Percentiles rank a stretch among this genome's conserved stretches.
These are phyloP conservation scores for Lithobates pipiens DNA, from an alignment of 2,797 vertebrate species.

Conservation along the genomic window DNA sequence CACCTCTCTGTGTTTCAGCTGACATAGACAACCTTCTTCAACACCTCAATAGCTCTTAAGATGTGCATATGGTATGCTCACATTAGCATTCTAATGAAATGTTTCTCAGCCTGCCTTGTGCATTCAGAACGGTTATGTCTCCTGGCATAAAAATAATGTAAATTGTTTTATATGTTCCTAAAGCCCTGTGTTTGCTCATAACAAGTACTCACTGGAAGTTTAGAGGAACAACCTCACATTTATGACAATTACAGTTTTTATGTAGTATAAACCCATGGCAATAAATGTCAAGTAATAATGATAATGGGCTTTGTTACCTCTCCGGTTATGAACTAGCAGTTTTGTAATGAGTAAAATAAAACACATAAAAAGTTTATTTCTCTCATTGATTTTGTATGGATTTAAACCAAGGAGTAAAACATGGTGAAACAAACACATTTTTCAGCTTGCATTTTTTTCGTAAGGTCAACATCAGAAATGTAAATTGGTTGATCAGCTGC, in stretches of 20 bases:
- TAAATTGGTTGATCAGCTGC: too few species aligned
- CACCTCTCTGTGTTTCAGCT: background rate
- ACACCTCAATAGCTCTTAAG: constrained; percentile 38
- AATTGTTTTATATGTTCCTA: constrained; percentile 65
- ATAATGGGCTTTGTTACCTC: constrained; percentile 37
- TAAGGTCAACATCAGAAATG: too few species aligned
- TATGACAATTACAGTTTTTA: constrained; percentile 56
- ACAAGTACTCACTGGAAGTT: constrained; percentile 67
- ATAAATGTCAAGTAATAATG: constrained; percentile 55
- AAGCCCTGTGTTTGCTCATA: constrained; percentile 64
- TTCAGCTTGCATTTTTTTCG: background rate
- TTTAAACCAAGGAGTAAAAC: background rate
- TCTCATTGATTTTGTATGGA: background rate
- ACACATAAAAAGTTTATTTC: constrained; percentile 7
- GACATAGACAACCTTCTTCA: constrained; percentile 16
- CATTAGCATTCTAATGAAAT: constrained; percentile 67
- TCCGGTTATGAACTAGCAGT: constrained; percentile 20
- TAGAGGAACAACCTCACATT: constrained; percentile 66
- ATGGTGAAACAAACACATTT: background rate
- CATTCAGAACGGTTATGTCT: constrained; percentile 49
- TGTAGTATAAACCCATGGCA: constrained; percentile 57
- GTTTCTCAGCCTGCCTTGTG: constrained; percentile 65
- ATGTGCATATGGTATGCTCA: constrained; percentile 55
- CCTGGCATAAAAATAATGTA: constrained; percentile 63
- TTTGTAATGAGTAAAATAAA: constrained; percentile 17